phyloP scores from a whole-genome alignment of 2,888 invertebrate genomes.

The Dryococelus australis region DNA sequence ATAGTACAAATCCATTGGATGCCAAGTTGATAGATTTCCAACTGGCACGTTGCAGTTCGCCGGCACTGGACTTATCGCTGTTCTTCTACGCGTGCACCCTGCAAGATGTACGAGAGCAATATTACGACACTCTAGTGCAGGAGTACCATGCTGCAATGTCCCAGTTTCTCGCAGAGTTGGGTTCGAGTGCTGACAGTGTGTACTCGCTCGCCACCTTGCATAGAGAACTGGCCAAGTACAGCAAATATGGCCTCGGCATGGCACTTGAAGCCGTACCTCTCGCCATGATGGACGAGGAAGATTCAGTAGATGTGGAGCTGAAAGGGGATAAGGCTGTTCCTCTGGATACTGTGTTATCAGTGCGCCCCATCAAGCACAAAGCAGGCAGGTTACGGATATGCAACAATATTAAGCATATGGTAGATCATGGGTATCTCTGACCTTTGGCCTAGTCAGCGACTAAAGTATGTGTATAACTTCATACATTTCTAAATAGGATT shows the following conservation, averaged over 20 bases:
- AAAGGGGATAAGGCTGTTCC: conserved; percentile 64
- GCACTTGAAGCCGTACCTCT: conserved; percentile 68
- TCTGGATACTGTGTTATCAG: conserved; percentile 70
- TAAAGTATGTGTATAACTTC: no score
- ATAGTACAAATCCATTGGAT: conserved; percentile 55
- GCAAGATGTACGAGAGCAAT: conserved; percentile 62
- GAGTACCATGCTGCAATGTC: conserved; percentile 57
- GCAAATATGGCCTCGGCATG: conserved; percentile 66
- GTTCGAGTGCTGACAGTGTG: conserved; percentile 65
- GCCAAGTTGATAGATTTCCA: conserved; percentile 76
- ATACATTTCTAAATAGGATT: no score
- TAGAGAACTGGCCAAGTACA: conserved; percentile 65
- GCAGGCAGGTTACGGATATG: conserved; percentile 69
- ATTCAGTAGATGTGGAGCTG: conserved; percentile 64
- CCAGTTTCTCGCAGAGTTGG: conserved; percentile 64
- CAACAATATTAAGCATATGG: conserved; percentile 69
- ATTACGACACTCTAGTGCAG: conserved; percentile 67
- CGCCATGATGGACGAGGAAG: conserved; percentile 64
- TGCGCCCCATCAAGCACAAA: conserved; percentile 67
- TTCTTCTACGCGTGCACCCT: conserved; percentile 50
- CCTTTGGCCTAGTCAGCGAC: background rate
- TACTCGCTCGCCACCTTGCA: conserved; percentile 63
- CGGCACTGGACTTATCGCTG: conserved; percentile 36
- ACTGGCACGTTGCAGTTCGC: conserved; percentile 59
- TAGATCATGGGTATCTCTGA: conserved; percentile 68